These are phyloP conservation scores for Selenia dentaria DNA, from an alignment of 2,888 invertebrate genomes.

Conservation along the genomic window DNA sequence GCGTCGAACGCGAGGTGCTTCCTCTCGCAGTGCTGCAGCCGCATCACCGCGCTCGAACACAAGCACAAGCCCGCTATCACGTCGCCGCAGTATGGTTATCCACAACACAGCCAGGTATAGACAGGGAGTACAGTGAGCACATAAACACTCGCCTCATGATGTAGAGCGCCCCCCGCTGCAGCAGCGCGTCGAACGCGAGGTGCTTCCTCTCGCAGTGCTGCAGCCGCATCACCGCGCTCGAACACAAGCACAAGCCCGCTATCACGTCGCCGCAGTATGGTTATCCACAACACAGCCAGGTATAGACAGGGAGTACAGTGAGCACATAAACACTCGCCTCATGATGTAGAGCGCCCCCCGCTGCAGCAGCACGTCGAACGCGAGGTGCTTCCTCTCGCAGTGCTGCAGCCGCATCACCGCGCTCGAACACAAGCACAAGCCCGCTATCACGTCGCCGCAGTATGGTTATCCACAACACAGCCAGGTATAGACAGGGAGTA, in stretches of 20 bases:
- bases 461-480: too few species aligned
- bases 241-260: constrained; percentile 94
- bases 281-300: too few species aligned
- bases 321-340: constrained; percentile 88
- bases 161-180: constrained; percentile 93
- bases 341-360: constrained; percentile 95
- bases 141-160: constrained; percentile 91
- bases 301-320: too few species aligned
- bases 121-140: too few species aligned
- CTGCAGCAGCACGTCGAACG: constrained; percentile 90
- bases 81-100: constrained; percentile 97
- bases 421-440: constrained; percentile 92
- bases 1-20: constrained; percentile 88
- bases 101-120: too few species aligned
- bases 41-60: constrained; percentile 95
- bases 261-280: constrained; percentile 97
- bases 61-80: constrained; percentile 96
- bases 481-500: too few species aligned
- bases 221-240: constrained; percentile 95
- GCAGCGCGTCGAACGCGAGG: constrained; percentile 88
- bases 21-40: constrained; percentile 87
- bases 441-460: constrained; percentile 97
- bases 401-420: constrained; percentile 95
- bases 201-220: constrained; percentile 85
- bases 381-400: constrained; percentile 81